A percentile compares a stretch with the other conserved stretches of the same genome.
These are phyloP conservation scores for Amblyjoppa fuscipennis DNA, from an alignment of 2,888 invertebrate genomes.

Conservation along the genomic window DNA sequence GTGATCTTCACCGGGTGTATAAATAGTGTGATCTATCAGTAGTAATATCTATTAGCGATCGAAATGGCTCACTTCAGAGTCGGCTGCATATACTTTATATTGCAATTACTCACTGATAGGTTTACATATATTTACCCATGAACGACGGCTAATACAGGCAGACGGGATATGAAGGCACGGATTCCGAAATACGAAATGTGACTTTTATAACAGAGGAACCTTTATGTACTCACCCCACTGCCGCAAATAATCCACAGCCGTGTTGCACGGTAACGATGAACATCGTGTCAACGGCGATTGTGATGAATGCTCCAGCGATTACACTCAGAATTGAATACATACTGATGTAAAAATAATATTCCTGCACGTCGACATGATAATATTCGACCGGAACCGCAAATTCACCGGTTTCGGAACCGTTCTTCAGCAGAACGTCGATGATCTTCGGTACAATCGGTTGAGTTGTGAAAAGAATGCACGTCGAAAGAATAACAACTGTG, in stretches of 20 bases:
- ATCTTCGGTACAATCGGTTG: constrained; percentile 51
- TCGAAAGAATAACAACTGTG: not conserved
- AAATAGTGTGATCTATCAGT: no score
- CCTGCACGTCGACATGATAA: constrained; percentile 42
- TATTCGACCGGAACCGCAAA: constrained; percentile 59
- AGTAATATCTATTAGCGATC: no score
- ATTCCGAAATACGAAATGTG: not conserved
- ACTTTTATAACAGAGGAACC: not conserved
- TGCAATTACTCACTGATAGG: no score
- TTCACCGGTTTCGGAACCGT: constrained; percentile 41
- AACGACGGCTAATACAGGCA: no score
- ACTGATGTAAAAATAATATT: constrained; percentile 56
- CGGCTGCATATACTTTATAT: no score
- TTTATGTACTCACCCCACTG: constrained; percentile 30
- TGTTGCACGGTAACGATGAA: constrained; percentile 27
- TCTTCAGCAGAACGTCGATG: constrained; percentile 12
- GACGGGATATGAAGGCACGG: no score
- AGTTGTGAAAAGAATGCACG: constrained; percentile 22
- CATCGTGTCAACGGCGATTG: not conserved
- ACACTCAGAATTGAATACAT: constrained; percentile 18
- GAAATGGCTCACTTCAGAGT: no score
- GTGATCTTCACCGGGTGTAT: no score
- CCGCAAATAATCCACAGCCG: constrained; percentile 28
- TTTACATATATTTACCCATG: no score
- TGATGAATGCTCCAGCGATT: not conserved